Evolutionary conservation across 2,888 invertebrate genomes (phyloP).

Genomic region (Drosophila nigricruria): DNA sequence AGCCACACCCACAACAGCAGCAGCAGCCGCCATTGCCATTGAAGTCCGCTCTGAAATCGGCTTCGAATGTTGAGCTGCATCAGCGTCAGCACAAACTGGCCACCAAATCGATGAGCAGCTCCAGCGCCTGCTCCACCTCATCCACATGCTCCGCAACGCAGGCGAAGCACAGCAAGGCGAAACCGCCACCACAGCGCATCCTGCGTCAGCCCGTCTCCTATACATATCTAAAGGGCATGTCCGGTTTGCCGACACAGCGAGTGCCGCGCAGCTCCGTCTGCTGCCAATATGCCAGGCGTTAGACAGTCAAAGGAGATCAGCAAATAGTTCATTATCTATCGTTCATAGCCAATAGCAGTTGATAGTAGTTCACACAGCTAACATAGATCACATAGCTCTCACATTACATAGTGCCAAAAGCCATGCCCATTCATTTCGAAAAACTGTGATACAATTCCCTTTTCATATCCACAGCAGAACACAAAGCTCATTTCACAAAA

Average conservation of each 20-base stretch:
- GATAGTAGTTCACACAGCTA: neutral
- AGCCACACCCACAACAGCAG: constrained; percentile 44
- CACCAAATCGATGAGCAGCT: constrained; percentile 50
- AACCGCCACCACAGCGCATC: constrained; percentile 90
- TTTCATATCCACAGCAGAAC: constrained; percentile 57
- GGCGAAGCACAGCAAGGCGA: constrained; percentile 61
- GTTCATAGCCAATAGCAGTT: constrained; percentile 6
- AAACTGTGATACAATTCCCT: constrained; percentile 75
- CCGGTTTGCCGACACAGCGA: constrained; percentile 92
- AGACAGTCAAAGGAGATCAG: constrained; percentile 8
- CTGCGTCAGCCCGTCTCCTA: constrained; percentile 92
- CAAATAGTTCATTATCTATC: neutral
- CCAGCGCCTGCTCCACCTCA: constrained; percentile 55
- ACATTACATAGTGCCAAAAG: constrained; percentile 13
- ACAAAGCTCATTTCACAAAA: constrained; percentile 17
- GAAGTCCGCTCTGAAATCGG: constrained; percentile 79
- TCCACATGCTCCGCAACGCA: constrained; percentile 31
- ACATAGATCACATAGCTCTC: neutral
- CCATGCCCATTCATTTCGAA: constrained; percentile 60
- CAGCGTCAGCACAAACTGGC: constrained; percentile 52
- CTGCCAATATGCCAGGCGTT: constrained; percentile 84
- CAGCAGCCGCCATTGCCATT: constrained; percentile 59
- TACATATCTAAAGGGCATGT: constrained; percentile 92
- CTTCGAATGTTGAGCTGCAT: constrained; percentile 75
- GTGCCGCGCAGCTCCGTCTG: constrained; percentile 88